Conservation (phyloP, 2,888 invertebrate genomes). For the Amiota mariae region DNA sequence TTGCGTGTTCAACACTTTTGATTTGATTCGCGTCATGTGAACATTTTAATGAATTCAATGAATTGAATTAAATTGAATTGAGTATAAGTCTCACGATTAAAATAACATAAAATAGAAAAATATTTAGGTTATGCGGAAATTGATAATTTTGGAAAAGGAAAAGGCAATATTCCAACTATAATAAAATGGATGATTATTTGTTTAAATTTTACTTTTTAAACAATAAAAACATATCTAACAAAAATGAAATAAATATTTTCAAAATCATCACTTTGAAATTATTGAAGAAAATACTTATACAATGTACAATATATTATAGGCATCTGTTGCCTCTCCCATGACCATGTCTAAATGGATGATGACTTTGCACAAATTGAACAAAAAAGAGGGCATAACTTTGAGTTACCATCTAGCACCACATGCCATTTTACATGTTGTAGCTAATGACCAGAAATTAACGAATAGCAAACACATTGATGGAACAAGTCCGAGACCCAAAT, state of each 20-base stretch:
- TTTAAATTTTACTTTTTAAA: too few relatives aligned
- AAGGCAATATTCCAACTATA: too few relatives aligned
- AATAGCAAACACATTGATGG: constrained; percentile 7
- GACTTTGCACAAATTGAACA: constrained; percentile 59
- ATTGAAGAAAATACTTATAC: too few relatives aligned
- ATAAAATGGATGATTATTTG: too few relatives aligned
- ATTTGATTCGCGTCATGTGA: constrained; percentile 20
- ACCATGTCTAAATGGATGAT: constrained; percentile 53
- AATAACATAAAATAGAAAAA: neutral
- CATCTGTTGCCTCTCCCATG: neutral
- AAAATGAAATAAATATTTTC: neutral
- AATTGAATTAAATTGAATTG: constrained; percentile 2
- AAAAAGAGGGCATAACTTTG: constrained; percentile 12
- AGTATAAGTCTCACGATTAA: constrained; percentile 2
- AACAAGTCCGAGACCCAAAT: constrained; percentile 24
- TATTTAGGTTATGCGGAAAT: constrained; percentile 10
- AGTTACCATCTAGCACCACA: constrained; percentile 40
- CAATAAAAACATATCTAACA: too few relatives aligned
- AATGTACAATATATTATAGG: too few relatives aligned
- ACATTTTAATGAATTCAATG: constrained; percentile 7
- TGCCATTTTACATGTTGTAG: constrained; percentile 63
- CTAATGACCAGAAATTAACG: constrained; percentile 58
- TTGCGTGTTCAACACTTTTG: constrained; percentile 60
- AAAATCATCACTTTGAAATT: neutral
- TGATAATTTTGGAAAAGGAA: neutral